These are phyloP conservation scores for Antitype chi DNA, from an alignment of 2,888 invertebrate species.

Conservation along the genomic window DNA sequence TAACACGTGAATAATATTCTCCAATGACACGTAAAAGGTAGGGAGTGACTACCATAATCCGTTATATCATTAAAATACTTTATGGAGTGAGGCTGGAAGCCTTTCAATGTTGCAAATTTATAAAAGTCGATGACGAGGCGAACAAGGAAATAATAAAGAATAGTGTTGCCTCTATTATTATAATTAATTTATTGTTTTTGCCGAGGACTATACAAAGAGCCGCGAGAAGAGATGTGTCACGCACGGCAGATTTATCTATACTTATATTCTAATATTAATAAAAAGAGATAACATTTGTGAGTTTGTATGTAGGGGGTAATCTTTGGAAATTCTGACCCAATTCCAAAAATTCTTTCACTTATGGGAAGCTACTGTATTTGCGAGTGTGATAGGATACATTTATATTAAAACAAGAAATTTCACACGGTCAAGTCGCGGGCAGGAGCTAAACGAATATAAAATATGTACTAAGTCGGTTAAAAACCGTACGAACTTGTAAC, in stretches of 20 bases:
- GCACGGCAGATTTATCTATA: neutral
- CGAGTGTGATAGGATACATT: neutral
- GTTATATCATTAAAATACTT: constrained; percentile 45
- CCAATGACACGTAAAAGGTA: constrained; percentile 21
- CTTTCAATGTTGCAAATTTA: constrained; percentile 69
- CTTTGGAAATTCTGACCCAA: neutral
- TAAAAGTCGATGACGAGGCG: constrained; percentile 57
- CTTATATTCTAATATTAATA: neutral
- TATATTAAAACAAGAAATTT: neutral
- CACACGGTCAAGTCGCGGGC: neutral
- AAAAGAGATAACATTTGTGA: neutral
- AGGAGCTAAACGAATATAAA: neutral
- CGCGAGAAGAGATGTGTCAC: constrained; percentile 2
- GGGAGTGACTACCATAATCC: constrained; percentile 28
- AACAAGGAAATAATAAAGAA: constrained; percentile 49
- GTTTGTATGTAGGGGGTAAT: neutral
- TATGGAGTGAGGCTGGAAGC: constrained; percentile 57
- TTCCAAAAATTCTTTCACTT: neutral
- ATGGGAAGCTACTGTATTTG: neutral
- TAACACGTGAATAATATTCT: constrained; percentile 22
- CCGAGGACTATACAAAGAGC: constrained; percentile 24
- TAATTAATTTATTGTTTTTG: constrained; percentile 50
- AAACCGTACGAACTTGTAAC: neutral
- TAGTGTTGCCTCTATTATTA: constrained; percentile 33
- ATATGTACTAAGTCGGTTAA: neutral